A percentile compares a stretch with the other conserved stretches of the same genome.
Evolutionary conservation across 2,888 invertebrate genomes (phyloP).

Genomic region (Atethmia centrago): DNA sequence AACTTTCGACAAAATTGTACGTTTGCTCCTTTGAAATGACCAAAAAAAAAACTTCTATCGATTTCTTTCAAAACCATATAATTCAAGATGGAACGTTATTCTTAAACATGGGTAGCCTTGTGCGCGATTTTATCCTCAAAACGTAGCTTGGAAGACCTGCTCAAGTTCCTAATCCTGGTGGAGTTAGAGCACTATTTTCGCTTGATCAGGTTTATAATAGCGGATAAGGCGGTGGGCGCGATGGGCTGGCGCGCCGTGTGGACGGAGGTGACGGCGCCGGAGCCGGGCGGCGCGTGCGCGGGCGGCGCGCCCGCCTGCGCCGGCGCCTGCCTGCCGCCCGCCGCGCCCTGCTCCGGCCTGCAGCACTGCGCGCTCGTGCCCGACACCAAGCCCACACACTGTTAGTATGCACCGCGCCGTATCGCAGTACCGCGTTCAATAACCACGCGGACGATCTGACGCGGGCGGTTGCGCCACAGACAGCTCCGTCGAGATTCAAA

Average conservation of each 20-base stretch:
- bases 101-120: too few species aligned
- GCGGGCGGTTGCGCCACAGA: not conserved
- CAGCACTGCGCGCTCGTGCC: slow-evolving; percentile 93
- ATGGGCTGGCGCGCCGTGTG: slow-evolving; percentile 98
- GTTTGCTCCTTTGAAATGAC: not conserved
- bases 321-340: slow-evolving; percentile 83
- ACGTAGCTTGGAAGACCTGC: not conserved
- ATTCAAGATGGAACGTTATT: not conserved
- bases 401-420: slow-evolving; percentile 91
- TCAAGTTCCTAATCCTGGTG: not conserved
- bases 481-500: slow-evolving; percentile 14
- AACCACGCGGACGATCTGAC: slow-evolving; percentile 15
- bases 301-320: slow-evolving; percentile 72
- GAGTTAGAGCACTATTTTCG: slow-evolving; percentile 20
- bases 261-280: slow-evolving; percentile 95
- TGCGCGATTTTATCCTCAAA: not conserved
- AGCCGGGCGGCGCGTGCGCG: slow-evolving; percentile 80
- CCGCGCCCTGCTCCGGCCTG: slow-evolving; percentile 85
- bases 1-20: not conserved
- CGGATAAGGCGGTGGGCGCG: slow-evolving; percentile 98
- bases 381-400: slow-evolving; percentile 92
- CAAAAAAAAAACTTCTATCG: not conserved
- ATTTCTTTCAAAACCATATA: slow-evolving; percentile 2
- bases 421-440: slow-evolving; percentile 14
- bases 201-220: slow-evolving; percentile 95